Conservation (phyloP, 2,797 vertebrate genomes). For the Catharus ustulatus region DNA sequence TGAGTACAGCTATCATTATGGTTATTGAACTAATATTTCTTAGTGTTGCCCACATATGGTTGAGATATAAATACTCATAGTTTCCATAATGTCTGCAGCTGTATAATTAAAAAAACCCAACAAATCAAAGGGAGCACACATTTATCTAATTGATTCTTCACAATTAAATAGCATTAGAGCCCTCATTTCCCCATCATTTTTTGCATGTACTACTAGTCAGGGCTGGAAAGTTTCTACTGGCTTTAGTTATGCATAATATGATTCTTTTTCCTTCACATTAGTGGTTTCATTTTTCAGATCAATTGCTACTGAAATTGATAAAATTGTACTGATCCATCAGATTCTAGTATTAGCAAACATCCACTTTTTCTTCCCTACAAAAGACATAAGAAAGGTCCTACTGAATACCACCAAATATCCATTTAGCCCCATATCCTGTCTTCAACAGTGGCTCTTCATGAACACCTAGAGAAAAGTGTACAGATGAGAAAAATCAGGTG, state of each 20-base stretch:
- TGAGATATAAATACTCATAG: slow-evolving; percentile 65
- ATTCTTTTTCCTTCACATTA: neutral
- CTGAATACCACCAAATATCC: neutral
- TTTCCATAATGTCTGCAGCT: slow-evolving; percentile 64
- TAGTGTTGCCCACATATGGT: slow-evolving; percentile 41
- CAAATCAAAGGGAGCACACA: slow-evolving; percentile 33
- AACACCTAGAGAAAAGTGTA: neutral
- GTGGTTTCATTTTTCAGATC: neutral
- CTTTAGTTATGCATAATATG: neutral
- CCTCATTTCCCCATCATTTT: slow-evolving; percentile 40
- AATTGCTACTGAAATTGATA: neutral
- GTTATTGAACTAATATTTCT: slow-evolving; percentile 72
- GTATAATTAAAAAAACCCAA: slow-evolving; percentile 49
- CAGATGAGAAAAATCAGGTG: neutral
- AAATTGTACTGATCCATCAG: slow-evolving; percentile 8
- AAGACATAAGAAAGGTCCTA: neutral
- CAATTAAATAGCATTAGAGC: slow-evolving; percentile 46
- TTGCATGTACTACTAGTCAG: neutral
- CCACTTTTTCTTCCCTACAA: neutral
- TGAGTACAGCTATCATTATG: slow-evolving; percentile 54
- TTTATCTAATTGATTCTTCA: slow-evolving; percentile 61
- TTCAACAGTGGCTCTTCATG: neutral
- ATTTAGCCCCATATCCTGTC: neutral
- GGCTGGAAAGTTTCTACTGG: slow-evolving; percentile 15
- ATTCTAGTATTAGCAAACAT: neutral